Percentiles rank a stretch among this genome's conserved stretches.
Conservation (phyloP, 1,140 invertebrate species). For the Drosophila subobscura region DNA sequence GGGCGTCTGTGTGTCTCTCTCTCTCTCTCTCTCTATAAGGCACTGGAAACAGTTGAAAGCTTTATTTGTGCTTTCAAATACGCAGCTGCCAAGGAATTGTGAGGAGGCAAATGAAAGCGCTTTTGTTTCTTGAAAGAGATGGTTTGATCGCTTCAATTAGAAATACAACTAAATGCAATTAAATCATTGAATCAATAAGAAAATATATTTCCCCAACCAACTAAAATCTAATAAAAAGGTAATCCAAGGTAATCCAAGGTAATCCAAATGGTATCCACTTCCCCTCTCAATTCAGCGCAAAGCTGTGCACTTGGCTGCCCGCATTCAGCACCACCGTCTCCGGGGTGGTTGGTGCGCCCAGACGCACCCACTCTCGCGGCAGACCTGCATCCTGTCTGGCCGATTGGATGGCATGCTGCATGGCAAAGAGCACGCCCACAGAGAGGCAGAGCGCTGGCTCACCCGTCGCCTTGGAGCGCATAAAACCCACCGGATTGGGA, state of each 20-base stretch:
- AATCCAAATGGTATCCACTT: no score
- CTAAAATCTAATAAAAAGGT: background rate
- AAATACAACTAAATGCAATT: no score
- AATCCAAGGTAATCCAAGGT: no score
- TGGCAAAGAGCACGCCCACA: constrained; percentile 88
- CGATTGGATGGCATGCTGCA: constrained; percentile 88
- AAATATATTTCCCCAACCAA: background rate
- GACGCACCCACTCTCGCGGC: constrained; percentile 84
- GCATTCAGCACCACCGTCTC: constrained; percentile 81
- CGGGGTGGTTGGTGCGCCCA: constrained; percentile 84
- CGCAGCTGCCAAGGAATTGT: no score
- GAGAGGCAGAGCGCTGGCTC: constrained; percentile 91
- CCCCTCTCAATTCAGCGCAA: constrained; percentile 34
- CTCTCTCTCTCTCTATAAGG: no score
- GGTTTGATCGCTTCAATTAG: no score
- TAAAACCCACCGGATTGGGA: constrained; percentile 88
- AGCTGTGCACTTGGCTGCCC: constrained; percentile 46
- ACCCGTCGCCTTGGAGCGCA: constrained; percentile 92
- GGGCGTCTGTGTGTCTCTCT: no score
- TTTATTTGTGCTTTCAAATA: no score
- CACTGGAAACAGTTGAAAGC: no score
- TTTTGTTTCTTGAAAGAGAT: no score
- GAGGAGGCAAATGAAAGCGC: no score
- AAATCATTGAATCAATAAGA: no score
- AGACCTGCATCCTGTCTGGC: constrained; percentile 86